Evolutionary conservation across 2,888 invertebrate species (phyloP).

Genomic region (Cyaniris semiargus): DNA sequence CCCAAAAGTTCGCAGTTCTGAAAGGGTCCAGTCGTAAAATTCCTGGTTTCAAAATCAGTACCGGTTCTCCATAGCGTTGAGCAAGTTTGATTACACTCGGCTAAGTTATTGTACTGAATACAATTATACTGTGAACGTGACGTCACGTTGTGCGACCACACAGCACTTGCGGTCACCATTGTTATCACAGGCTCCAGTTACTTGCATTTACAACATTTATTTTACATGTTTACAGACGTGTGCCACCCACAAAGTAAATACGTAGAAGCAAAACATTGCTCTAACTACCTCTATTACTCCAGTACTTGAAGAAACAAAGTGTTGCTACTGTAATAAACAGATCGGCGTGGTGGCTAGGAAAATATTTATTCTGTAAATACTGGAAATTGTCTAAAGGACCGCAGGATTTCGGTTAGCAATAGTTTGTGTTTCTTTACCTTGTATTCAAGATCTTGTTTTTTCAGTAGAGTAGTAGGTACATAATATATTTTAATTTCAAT

Average conservation of each 20-base stretch:
- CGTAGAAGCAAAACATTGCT: background rate
- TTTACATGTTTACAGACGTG: slow-evolving; percentile 15
- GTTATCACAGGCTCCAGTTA: slow-evolving; percentile 34
- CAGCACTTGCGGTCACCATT: slow-evolving; percentile 37
- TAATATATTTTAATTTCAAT: too few relatives aligned
- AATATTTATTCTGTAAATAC: background rate
- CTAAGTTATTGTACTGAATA: background rate
- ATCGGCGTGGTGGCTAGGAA: background rate
- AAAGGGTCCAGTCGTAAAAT: too few relatives aligned
- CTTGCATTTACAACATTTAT: slow-evolving; percentile 18
- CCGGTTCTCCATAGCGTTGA: too few relatives aligned
- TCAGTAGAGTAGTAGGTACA: too few relatives aligned
- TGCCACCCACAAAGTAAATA: slow-evolving; percentile 7
- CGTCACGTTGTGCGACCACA: slow-evolving; percentile 44
- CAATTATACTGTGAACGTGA: background rate
- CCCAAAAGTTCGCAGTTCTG: too few relatives aligned
- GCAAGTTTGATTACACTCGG: too few relatives aligned
- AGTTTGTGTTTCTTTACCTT: too few relatives aligned
- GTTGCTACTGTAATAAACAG: background rate
- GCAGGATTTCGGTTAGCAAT: background rate
- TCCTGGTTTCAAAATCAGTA: too few relatives aligned
- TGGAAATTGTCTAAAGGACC: background rate
- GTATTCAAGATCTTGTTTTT: too few relatives aligned
- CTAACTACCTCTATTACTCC: background rate
- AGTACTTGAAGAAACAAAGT: background rate